phyloP scores from a whole-genome alignment of 1,140 invertebrate genomes.

The Diorhabda carinulata region DNA sequence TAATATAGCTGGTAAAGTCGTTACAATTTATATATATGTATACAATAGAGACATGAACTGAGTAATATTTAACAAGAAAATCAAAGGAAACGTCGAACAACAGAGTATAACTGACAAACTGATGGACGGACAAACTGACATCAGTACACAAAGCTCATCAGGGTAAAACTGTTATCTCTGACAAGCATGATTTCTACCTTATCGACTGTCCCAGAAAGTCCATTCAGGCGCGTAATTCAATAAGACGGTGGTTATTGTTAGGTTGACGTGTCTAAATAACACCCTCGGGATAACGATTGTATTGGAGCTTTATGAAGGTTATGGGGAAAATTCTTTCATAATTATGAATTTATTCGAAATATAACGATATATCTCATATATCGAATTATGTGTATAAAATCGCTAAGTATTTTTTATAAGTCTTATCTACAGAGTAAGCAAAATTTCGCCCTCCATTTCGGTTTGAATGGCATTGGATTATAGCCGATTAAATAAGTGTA shows the following conservation, averaged over 20 bases:
- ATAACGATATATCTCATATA: too few species aligned
- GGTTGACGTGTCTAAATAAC: not conserved
- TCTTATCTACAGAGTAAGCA: too few species aligned
- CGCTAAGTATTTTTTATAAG: too few species aligned
- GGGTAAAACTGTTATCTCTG: not conserved
- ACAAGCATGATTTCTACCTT: not conserved
- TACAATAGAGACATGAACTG: not conserved
- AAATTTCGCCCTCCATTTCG: too few species aligned
- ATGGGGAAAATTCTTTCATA: not conserved
- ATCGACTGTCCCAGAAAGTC: not conserved
- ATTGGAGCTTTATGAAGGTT: not conserved
- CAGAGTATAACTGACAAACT: not conserved
- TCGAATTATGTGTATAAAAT: too few species aligned
- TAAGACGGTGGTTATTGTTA: not conserved
- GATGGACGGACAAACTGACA: not conserved
- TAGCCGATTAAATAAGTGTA: too few species aligned
- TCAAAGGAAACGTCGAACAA: slow-evolving; percentile 2
- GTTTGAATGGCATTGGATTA: too few species aligned
- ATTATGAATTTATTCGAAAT: not conserved
- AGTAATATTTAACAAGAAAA: not conserved
- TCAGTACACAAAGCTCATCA: not conserved
- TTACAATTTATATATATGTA: too few species aligned
- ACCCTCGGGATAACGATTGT: not conserved
- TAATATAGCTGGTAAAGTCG: too few species aligned
- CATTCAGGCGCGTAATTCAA: slow-evolving; percentile 2